Conservation (phyloP, 1,140 invertebrate species). For the Platorchestia sp. region DNA sequence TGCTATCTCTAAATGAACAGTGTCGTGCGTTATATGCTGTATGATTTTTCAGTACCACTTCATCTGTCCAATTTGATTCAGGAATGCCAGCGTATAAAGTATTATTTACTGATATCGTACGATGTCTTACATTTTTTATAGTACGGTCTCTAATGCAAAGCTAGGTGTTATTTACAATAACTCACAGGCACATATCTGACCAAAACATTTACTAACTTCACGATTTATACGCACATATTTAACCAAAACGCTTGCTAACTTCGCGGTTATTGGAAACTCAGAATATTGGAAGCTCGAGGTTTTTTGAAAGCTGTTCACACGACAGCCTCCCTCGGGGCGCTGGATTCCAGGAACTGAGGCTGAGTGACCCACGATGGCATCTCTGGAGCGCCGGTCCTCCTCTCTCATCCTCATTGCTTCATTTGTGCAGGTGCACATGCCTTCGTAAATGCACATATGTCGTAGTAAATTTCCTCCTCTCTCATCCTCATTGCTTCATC, state of each 20-base stretch:
- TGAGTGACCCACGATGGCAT: background rate
- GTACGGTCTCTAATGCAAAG: background rate
- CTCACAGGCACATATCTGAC: background rate
- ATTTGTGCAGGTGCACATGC: background rate
- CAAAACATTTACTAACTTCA: background rate
- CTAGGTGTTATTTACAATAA: background rate
- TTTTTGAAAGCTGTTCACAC: background rate
- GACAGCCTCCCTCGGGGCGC: no score
- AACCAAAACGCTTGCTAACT: background rate
- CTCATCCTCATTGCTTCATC: background rate
- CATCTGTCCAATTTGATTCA: background rate
- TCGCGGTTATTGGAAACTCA: background rate
- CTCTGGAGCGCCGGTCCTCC: background rate
- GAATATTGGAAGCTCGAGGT: background rate
- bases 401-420: background rate
- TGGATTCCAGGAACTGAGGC: background rate
- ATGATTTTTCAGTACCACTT: background rate
- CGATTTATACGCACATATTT: background rate
- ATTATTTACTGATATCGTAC: background rate
- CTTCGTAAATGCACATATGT: background rate
- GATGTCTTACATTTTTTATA: background rate
- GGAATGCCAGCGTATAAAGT: background rate
- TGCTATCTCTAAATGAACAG: background rate
- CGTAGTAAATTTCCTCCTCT: background rate
- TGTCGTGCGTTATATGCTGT: background rate